These are phyloP conservation scores for Bryconaethiops microstoma DNA, from an alignment of 2,797 vertebrate species.

Conservation along the genomic window DNA sequence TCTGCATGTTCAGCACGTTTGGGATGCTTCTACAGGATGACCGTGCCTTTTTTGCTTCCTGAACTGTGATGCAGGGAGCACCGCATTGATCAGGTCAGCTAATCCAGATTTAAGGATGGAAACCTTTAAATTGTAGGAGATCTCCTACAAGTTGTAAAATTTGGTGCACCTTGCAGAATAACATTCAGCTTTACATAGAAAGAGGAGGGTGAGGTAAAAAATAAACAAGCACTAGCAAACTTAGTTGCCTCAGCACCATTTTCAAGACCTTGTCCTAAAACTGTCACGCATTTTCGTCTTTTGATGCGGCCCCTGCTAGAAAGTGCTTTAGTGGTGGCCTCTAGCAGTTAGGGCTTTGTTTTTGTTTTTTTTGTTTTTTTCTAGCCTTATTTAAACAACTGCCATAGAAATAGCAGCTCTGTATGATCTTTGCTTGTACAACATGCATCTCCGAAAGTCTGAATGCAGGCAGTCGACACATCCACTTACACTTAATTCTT, in stretches of 20 bases:
- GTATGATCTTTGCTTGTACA: not conserved
- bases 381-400: not conserved
- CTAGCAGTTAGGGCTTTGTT: not conserved
- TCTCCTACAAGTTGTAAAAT: not conserved
- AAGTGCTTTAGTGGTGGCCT: not conserved
- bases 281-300: slow-evolving; percentile 3
- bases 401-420: not conserved
- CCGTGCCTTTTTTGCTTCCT: not conserved
- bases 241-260: not conserved
- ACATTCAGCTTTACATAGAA: not conserved
- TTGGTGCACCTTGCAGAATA: not conserved
- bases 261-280: not conserved
- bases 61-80: not conserved
- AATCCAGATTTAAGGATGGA: not conserved
- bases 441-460: not conserved
- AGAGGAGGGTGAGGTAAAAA: not conserved
- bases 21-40: not conserved
- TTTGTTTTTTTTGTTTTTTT: not conserved
- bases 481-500: not conserved
- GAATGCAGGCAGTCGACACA: not conserved
- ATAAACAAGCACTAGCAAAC: too few relatives aligned
- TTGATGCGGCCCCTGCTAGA: not conserved
- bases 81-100: not conserved
- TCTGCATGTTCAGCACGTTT: not conserved
- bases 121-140: not conserved